These are phyloP conservation scores for Syrista parreyssii DNA, from an alignment of 2,888 invertebrate species.

Conservation along the genomic window DNA sequence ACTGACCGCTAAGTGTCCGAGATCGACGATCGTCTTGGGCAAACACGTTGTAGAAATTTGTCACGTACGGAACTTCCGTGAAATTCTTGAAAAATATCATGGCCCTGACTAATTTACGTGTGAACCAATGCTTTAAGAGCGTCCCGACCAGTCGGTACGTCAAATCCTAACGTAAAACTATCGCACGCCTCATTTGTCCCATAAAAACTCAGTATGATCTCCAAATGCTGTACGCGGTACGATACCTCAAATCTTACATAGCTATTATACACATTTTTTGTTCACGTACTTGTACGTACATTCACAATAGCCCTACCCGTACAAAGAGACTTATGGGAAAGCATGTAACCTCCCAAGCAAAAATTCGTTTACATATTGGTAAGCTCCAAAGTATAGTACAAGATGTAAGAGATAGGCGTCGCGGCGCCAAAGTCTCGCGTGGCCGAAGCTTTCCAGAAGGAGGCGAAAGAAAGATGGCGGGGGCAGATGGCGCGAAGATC, in stretches of 20 bases:
- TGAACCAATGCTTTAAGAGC: constrained; percentile 18
- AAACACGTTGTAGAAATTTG: constrained; percentile 31
- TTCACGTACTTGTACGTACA: too few relatives aligned
- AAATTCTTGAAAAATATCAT: constrained; percentile 19
- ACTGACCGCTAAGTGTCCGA: constrained; percentile 23
- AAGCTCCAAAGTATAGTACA: constrained; percentile 39
- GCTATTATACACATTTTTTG: too few relatives aligned
- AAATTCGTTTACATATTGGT: constrained; percentile 5
- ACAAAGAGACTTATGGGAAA: too few relatives aligned
- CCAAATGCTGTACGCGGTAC: too few relatives aligned
- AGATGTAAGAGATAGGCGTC: constrained; percentile 49
- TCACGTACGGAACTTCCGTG: constrained; percentile 37
- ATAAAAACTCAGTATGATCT: too few relatives aligned
- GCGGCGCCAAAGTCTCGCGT: constrained; percentile 41
- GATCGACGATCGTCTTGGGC: constrained; percentile 9
- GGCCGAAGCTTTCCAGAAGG: constrained; percentile 17
- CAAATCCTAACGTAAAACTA: too few relatives aligned
- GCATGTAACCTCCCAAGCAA: too few relatives aligned
- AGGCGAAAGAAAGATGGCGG: constrained; percentile 43
- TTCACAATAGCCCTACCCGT: too few relatives aligned
- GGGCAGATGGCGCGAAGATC: constrained; percentile 59
- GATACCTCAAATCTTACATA: too few relatives aligned
- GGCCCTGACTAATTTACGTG: constrained; percentile 39
- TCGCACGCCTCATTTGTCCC: too few relatives aligned
- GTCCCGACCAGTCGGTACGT: not conserved